Evolutionary conservation across 2,113 vertebrate species (phyloP).

Genomic region (Hiodon alosoides): DNA sequence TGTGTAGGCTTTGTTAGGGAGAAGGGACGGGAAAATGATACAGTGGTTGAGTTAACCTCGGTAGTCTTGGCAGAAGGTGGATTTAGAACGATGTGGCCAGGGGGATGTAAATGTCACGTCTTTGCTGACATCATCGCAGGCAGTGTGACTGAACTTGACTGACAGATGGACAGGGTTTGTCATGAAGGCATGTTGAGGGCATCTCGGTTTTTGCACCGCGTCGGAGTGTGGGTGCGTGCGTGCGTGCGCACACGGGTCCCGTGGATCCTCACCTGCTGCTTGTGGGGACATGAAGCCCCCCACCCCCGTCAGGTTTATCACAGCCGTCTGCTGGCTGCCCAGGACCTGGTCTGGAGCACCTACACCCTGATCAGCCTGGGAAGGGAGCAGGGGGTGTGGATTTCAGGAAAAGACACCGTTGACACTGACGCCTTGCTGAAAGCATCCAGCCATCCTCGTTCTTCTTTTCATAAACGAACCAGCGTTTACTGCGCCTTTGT

Average conservation of each 20-base stretch:
- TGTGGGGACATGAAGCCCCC: slow-evolving; percentile 87
- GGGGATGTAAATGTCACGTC: neutral
- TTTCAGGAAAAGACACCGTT: neutral
- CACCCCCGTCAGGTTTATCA: slow-evolving; percentile 85
- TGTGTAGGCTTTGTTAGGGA: neutral
- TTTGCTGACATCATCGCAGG: neutral
- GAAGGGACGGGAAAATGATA: neutral
- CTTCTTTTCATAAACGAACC: neutral
- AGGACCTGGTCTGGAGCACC: slow-evolving; percentile 76
- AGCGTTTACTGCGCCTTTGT: too few relatives aligned
- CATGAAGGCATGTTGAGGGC: neutral
- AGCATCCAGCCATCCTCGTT: neutral
- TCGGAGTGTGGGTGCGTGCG: neutral
- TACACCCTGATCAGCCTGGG: slow-evolving; percentile 76
- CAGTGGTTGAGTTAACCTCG: neutral
- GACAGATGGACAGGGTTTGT: neutral
- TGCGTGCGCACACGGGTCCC: neutral
- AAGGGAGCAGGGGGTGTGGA: slow-evolving; percentile 30
- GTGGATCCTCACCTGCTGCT: slow-evolving; percentile 62
- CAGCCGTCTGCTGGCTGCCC: slow-evolving; percentile 84
- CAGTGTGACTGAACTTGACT: neutral
- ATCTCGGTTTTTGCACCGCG: neutral
- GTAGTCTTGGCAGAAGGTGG: neutral
- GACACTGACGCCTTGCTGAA: neutral
- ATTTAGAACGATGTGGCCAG: neutral